Conservation (phyloP, 2,888 invertebrate species). For the Drosophila acutilabella region DNA sequence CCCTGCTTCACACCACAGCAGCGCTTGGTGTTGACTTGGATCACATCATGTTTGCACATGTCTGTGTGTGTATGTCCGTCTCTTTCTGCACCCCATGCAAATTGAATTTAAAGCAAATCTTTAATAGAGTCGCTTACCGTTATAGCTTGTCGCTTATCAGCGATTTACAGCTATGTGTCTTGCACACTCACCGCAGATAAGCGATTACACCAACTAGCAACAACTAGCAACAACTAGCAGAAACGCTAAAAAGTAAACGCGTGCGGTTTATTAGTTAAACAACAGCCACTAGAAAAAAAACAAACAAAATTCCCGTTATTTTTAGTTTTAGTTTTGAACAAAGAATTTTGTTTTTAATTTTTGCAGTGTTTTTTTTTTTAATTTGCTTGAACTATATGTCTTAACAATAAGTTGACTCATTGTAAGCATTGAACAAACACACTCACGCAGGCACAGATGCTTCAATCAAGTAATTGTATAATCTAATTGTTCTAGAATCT, state of each 20-base stretch:
- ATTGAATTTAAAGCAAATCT: slow-evolving; percentile 50
- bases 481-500: slow-evolving; percentile 75
- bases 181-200: slow-evolving; percentile 41
- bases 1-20: background rate
- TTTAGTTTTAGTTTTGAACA: too few relatives aligned
- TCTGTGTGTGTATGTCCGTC: background rate
- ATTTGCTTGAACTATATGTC: too few relatives aligned
- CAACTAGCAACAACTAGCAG: slow-evolving; percentile 41
- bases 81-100: slow-evolving; percentile 37
- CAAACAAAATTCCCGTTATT: background rate
- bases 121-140: slow-evolving; percentile 35
- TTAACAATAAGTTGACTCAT: too few relatives aligned
- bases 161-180: slow-evolving; percentile 20
- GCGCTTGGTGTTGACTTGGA: slow-evolving; percentile 8
- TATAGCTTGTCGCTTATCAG: slow-evolving; percentile 44
- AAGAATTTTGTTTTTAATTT: too few relatives aligned
- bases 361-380: too few relatives aligned
- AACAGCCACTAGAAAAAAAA: slow-evolving; percentile 11
- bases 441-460: background rate
- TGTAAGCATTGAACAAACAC: background rate
- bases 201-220: slow-evolving; percentile 47
- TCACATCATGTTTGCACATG: too few relatives aligned
- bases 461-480: slow-evolving; percentile 65
- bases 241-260: slow-evolving; percentile 25
- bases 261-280: slow-evolving; percentile 32